Conservation (phyloP, 2,113 vertebrate genomes). For the Condylura cristata region DNA sequence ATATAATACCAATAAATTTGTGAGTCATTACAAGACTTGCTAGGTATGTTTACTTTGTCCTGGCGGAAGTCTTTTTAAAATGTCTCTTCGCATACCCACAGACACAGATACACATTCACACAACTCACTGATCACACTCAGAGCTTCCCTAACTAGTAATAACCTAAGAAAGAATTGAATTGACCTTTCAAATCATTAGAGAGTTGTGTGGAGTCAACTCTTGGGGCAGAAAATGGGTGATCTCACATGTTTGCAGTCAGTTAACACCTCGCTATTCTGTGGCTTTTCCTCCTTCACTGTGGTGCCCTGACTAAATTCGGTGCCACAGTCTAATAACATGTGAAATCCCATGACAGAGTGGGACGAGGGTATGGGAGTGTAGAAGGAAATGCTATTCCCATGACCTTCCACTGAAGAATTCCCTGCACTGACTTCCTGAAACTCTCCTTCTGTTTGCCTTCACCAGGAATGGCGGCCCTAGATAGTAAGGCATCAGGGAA, state of each 20-base stretch:
- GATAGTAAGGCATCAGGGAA: conserved; percentile 97
- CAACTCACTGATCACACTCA: not conserved
- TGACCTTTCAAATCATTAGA: not conserved
- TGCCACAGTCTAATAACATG: not conserved
- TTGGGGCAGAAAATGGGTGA: not conserved
- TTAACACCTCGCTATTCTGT: not conserved
- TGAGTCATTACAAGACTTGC: conserved; percentile 34
- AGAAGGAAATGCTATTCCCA: not conserved
- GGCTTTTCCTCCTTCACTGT: not conserved
- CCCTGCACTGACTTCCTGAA: conserved; percentile 62
- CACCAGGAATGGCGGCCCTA: conserved; percentile 95
- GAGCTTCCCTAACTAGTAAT: not conserved
- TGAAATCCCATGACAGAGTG: not conserved
- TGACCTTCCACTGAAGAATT: not conserved
- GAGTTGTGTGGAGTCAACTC: not conserved
- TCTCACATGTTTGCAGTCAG: not conserved
- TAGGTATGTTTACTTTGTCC: conserved; percentile 33
- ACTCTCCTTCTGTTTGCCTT: conserved; percentile 82
- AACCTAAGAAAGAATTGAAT: not conserved
- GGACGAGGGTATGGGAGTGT: not conserved
- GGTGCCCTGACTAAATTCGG: not conserved
- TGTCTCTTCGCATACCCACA: not conserved
- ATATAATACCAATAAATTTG: conserved; percentile 36
- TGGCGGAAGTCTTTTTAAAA: not conserved
- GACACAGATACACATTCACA: not conserved